phyloP scores from a whole-genome alignment of 2,888 invertebrate species.

The Leucoptera coffeella region DNA sequence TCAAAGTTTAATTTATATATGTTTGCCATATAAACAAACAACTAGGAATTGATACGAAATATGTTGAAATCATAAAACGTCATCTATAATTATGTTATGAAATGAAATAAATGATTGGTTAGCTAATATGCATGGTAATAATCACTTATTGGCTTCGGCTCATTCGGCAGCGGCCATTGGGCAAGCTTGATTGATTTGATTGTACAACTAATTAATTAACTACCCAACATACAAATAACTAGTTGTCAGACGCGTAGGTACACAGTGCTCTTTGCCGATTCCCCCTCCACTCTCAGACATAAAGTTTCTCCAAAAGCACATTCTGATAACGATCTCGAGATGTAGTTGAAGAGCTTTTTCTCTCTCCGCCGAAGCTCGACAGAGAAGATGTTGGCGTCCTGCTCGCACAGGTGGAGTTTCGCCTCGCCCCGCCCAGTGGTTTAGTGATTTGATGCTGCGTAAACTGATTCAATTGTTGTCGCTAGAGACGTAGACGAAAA shows the following conservation, averaged over 20 bases:
- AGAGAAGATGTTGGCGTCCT: conserved; percentile 25
- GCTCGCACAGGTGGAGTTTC: conserved; percentile 39
- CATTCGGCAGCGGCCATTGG: conserved; percentile 1
- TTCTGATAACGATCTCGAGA: conserved; percentile 35
- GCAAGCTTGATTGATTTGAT: conserved; percentile 1
- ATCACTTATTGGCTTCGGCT: too few species aligned
- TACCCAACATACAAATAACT: conserved; percentile 7
- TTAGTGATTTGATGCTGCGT: conserved; percentile 56
- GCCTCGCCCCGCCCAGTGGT: conserved; percentile 50
- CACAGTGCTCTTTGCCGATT: conserved; percentile 40
- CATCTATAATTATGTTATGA: too few species aligned
- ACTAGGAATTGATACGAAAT: too few species aligned
- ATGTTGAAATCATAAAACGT: too few species aligned
- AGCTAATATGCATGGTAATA: too few species aligned
- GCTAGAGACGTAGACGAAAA: conserved; percentile 27
- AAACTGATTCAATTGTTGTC: conserved; percentile 53
- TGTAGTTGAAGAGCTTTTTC: conserved; percentile 22
- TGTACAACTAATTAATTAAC: conserved; percentile 1
- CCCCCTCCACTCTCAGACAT: conserved; percentile 34
- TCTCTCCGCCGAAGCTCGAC: conserved; percentile 20
- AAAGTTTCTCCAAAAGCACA: conserved; percentile 36
- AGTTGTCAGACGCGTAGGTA: conserved; percentile 35
- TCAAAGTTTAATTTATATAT: too few species aligned
- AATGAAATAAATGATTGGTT: too few species aligned
- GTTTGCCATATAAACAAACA: too few species aligned